Percentiles rank a stretch among this genome's conserved stretches.
phyloP scores from a whole-genome alignment of 2,113 vertebrate genomes.

The Stigmatopora nigra region DNA sequence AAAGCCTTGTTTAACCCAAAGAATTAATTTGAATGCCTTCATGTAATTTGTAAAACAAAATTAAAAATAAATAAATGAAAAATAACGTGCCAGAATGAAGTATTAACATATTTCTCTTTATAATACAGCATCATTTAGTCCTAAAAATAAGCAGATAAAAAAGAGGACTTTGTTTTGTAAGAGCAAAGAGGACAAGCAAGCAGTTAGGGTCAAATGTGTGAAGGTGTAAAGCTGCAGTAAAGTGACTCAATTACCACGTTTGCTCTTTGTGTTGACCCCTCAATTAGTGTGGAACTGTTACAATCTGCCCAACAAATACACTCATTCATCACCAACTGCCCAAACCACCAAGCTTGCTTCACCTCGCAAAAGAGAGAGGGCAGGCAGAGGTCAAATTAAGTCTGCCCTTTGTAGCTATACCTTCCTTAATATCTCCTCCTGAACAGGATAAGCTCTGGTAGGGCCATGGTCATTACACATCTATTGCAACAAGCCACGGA shows the following conservation, averaged over 20 bases:
- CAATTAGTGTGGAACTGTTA: conserved; percentile 94
- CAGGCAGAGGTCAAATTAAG: conserved; percentile 85
- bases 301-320: conserved; percentile 88
- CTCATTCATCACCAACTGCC: conserved; percentile 93
- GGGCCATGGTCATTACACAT: conserved; percentile 47
- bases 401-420: conserved; percentile 75
- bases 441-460: conserved; percentile 66
- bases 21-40: neutral
- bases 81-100: neutral
- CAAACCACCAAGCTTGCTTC: conserved; percentile 77
- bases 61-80: too few relatives aligned
- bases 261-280: conserved; percentile 82
- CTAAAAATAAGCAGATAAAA: conserved; percentile 37
- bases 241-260: conserved; percentile 87
- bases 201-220: conserved; percentile 64
- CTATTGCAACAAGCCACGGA: conserved; percentile 38
- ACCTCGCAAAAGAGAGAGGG: conserved; percentile 66
- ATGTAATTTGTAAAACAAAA: neutral
- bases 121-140: conserved; percentile 34
- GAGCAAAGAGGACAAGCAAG: conserved; percentile 62
- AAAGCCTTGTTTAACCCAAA: neutral
- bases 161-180: conserved; percentile 29
- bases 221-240: conserved; percentile 80
- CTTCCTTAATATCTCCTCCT: conserved; percentile 76
- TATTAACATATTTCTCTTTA: neutral